These are phyloP conservation scores for Oostethus manadensis DNA, from an alignment of 2,113 vertebrate species.

Conservation along the genomic window DNA sequence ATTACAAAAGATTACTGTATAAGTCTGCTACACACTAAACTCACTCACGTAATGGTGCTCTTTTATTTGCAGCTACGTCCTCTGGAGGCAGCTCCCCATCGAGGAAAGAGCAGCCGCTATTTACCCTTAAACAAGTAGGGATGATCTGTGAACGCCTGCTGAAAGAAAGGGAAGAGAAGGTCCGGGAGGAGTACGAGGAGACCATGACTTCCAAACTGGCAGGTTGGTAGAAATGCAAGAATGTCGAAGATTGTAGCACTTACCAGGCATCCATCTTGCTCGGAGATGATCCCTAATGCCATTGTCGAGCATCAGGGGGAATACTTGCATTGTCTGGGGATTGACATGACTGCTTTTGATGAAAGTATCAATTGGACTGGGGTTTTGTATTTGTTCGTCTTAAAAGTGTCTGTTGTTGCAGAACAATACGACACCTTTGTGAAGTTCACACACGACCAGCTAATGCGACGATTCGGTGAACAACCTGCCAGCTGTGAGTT, in stretches of 20 bases:
- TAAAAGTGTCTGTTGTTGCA: conserved; percentile 43
- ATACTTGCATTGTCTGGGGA: too few relatives aligned
- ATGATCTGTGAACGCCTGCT: conserved; percentile 98
- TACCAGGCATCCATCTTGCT: too few relatives aligned
- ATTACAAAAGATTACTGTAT: too few relatives aligned
- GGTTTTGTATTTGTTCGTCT: too few relatives aligned
- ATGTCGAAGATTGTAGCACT: too few relatives aligned
- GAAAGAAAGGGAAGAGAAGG: conserved; percentile 96
- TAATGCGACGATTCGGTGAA: conserved; percentile 98
- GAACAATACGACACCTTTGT: conserved; percentile 99
- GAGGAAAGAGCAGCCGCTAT: conserved; percentile 94
- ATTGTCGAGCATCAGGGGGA: too few relatives aligned
- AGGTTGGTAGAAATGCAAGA: conserved; percentile 70
- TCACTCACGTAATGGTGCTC: neutral
- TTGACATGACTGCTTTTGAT: too few relatives aligned
- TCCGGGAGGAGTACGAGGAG: conserved; percentile 97
- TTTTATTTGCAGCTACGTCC: conserved; percentile 72
- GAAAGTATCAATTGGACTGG: too few relatives aligned
- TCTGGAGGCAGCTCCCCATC: conserved; percentile 85
- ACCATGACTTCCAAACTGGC: conserved; percentile 95
- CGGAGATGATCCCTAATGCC: too few relatives aligned
- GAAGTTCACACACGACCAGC: conserved; percentile 98
- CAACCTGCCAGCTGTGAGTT: conserved; percentile 98
- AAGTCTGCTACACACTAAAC: neutral
- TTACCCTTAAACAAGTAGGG: conserved; percentile 96